Evolutionary conservation across 2,797 vertebrate genomes (phyloP).

Genomic region (Glyptemys insculpta): DNA sequence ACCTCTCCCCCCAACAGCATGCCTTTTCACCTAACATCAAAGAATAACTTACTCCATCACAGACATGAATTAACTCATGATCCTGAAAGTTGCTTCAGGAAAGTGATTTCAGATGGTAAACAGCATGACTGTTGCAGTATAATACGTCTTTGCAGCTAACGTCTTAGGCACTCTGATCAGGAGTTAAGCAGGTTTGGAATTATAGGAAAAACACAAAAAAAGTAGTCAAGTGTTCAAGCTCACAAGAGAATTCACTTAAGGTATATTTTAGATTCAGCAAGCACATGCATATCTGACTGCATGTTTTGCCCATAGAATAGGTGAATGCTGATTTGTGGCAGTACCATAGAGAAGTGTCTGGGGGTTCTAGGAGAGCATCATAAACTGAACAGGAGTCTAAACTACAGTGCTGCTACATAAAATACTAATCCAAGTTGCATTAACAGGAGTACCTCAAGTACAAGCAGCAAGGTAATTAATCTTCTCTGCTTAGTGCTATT

Average conservation of each 20-base stretch:
- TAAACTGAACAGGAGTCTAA: background rate
- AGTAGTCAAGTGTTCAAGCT: background rate
- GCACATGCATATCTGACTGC: background rate
- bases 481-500: background rate
- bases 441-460: background rate
- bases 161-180: background rate
- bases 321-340: background rate
- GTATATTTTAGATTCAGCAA: background rate
- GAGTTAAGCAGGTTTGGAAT: background rate
- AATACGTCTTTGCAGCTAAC: background rate
- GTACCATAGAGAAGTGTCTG: background rate
- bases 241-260: background rate
- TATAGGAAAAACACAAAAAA: background rate
- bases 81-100: background rate
- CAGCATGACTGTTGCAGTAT: background rate
- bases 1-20: background rate
- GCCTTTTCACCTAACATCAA: background rate
- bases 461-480: background rate
- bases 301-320: background rate
- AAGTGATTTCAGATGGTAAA: background rate
- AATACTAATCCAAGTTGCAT: background rate
- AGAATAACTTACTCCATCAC: background rate
- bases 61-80: background rate
- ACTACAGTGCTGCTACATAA: background rate
- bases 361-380: background rate